Conservation (phyloP, 2,888 invertebrate species). For the Baronia brevicornis region DNA sequence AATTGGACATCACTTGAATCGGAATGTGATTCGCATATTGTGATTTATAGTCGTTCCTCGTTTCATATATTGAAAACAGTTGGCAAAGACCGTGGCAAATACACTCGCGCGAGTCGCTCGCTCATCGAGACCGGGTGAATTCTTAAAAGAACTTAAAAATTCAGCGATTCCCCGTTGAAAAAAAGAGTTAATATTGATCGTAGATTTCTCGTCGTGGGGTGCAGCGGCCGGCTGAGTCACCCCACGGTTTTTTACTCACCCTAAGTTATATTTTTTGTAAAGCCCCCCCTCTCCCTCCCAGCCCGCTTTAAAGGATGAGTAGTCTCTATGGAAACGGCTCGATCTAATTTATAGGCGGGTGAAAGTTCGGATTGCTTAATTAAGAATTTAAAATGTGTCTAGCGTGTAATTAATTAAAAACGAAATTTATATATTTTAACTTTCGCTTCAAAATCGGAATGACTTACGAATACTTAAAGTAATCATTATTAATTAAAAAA, state of each 20-base stretch:
- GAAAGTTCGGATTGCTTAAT: conserved; percentile 76
- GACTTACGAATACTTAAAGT: no score
- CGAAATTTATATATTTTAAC: no score
- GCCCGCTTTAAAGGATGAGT: conserved; percentile 76
- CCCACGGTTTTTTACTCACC: conserved; percentile 77
- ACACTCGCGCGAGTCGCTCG: conserved; percentile 23
- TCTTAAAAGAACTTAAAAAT: conserved; percentile 69
- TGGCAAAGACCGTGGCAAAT: conserved; percentile 29
- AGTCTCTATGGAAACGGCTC: conserved; percentile 76
- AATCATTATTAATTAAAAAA: no score
- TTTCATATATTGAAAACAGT: conserved; percentile 34
- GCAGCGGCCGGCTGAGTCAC: conserved; percentile 77
- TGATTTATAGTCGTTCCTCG: conserved; percentile 44
- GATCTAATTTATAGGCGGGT: conserved; percentile 75
- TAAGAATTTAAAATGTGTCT: conserved; percentile 74
- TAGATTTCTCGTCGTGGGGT: conserved; percentile 75
- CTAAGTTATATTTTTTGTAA: conserved; percentile 76
- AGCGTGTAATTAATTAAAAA: conserved; percentile 70
- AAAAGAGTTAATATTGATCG: conserved; percentile 78
- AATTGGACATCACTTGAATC: conserved; percentile 40
- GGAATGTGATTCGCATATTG: conserved; percentile 24
- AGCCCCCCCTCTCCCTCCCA: conserved; percentile 54
- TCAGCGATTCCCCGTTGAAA: conserved; percentile 69
- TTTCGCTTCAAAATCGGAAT: no score
- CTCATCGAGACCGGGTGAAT: conserved; percentile 22